Base-by-base conservation (phyloP, 1,140 invertebrate species). In the Armadillidium nasatum region DNA sequence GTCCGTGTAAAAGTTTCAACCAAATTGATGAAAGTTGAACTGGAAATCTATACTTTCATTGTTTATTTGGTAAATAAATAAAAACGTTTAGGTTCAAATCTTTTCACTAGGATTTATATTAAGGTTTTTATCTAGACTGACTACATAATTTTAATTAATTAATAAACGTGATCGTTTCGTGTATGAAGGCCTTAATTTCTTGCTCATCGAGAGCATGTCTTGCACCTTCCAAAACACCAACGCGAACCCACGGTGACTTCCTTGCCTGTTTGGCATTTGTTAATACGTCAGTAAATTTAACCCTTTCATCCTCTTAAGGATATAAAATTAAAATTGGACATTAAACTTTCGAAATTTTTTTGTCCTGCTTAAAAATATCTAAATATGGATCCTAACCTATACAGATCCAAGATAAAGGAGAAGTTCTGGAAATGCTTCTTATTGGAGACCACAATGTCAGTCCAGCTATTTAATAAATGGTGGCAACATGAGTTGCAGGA, bases 311-410 rank as follows among this genome's bases (percentile, higher is more conserved):
- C 1, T 13, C 50, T 19, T 19, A 1, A 15, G 50, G 50, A 60
- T 60, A 60, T 15, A 60, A 19, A 60, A 60, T 60, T 19, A 60
- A 60, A 60, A 60, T 60, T 15, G 50, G 50, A 60, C 50, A 60
- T 15, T 19, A 19, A 2, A 60, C 50, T 60, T 60, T 60, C 50
- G 50, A 19, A 19, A 60, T 15, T 19, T 60, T 60, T 60, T 60
- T 60, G 19, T 60, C 50, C 19, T 60, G 50, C 50, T 60, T 60
- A 13, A 60, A 15, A 4, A 60, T 60, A 60, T 60, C 50, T 60
- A 60, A 60, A 19, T 60, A 60, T 60, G 50, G 50, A 13, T 60
- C 19, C 11, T 13, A 60, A 15, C 50, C 50, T 13, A 13, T 4
- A 60, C 50, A 60, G 7, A 60, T 15, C 50, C 50, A 60, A 60